These are phyloP conservation scores for Sminthurinus signatus DNA, from an alignment of 1,140 invertebrate genomes.

Conservation along the genomic window DNA sequence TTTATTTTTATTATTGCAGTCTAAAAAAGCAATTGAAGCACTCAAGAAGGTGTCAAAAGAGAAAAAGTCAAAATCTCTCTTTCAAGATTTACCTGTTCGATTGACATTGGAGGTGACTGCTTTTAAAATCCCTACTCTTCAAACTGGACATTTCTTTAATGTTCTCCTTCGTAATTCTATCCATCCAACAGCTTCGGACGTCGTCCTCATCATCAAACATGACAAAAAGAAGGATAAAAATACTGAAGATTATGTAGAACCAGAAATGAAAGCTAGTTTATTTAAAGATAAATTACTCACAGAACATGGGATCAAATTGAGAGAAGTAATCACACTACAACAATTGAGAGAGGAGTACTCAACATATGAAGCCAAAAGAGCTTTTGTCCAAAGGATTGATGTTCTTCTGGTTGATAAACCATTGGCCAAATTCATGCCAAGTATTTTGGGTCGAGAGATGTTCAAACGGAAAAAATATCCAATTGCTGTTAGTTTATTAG, in stretches of 20 bases:
- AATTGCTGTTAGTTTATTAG: slow-evolving; percentile 12
- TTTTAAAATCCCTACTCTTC: slow-evolving; percentile 27
- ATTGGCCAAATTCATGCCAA: slow-evolving; percentile 26
- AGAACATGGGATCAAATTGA: slow-evolving; percentile 17
- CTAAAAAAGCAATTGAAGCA: slow-evolving; percentile 7
- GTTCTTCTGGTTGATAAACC: slow-evolving; percentile 20
- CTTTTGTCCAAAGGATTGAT: slow-evolving; percentile 29
- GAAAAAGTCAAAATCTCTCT: slow-evolving; percentile 23
- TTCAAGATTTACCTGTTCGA: slow-evolving; percentile 19
- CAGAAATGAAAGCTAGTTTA: slow-evolving; percentile 24
- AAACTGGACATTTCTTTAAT: slow-evolving; percentile 29
- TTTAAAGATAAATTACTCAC: slow-evolving; percentile 11
- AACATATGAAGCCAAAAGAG: slow-evolving; percentile 36
- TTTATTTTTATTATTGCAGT: slow-evolving; percentile 15
- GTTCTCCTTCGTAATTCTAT: slow-evolving; percentile 29
- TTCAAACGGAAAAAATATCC: slow-evolving; percentile 34
- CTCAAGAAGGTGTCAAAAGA: slow-evolving; percentile 10
- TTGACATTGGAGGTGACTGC: slow-evolving; percentile 27
- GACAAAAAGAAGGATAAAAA: slow-evolving; percentile 20
- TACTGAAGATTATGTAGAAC: slow-evolving; percentile 27
- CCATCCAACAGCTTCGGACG: slow-evolving; percentile 4
- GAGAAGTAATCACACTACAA: slow-evolving; percentile 36
- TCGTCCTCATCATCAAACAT: slow-evolving; percentile 28
- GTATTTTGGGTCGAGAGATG: slow-evolving; percentile 34
- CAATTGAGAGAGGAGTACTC: slow-evolving; percentile 33